These are phyloP conservation scores for Nephotettix cincticeps DNA, from an alignment of 1,140 invertebrate genomes.

Conservation along the genomic window DNA sequence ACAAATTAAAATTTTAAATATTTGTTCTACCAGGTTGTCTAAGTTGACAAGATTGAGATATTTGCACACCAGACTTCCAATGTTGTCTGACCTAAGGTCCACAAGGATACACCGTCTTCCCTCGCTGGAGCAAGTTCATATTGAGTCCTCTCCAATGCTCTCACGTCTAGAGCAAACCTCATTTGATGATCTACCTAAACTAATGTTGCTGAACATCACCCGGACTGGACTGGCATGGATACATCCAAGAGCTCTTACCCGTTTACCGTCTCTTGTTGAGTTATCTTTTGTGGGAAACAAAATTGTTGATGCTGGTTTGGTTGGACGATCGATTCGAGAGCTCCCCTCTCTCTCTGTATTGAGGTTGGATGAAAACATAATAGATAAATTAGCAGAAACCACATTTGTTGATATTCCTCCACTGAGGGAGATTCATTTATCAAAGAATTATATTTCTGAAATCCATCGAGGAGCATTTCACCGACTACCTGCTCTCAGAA, in stretches of 20 bases:
- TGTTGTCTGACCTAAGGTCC: slow-evolving; percentile 66
- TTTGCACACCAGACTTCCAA: slow-evolving; percentile 60
- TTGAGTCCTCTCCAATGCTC: slow-evolving; percentile 65
- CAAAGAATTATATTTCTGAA: slow-evolving; percentile 71
- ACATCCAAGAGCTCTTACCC: slow-evolving; percentile 70
- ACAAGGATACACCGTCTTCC: slow-evolving; percentile 70
- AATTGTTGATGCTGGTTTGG: slow-evolving; percentile 71
- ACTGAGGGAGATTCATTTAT: slow-evolving; percentile 66
- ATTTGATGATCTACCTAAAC: slow-evolving; percentile 69
- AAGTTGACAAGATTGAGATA: slow-evolving; percentile 55
- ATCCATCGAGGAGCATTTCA: slow-evolving; percentile 77
- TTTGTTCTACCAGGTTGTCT: not conserved
- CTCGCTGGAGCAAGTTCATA: slow-evolving; percentile 70
- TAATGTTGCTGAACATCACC: slow-evolving; percentile 73
- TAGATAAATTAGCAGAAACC: slow-evolving; percentile 68
- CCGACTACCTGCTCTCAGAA: slow-evolving; percentile 67
- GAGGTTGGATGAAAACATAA: slow-evolving; percentile 67
- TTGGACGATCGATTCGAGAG: slow-evolving; percentile 73
- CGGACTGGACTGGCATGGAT: slow-evolving; percentile 76
- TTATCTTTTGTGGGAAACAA: slow-evolving; percentile 68
- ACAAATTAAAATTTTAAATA: too few species aligned
- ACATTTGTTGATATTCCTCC: slow-evolving; percentile 77
- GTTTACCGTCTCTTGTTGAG: slow-evolving; percentile 68
- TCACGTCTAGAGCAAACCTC: slow-evolving; percentile 67
- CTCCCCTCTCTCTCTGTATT: slow-evolving; percentile 67